Evolutionary conservation across 2,797 vertebrate species (phyloP).

Genomic region (Acridotheres tristis): DNA sequence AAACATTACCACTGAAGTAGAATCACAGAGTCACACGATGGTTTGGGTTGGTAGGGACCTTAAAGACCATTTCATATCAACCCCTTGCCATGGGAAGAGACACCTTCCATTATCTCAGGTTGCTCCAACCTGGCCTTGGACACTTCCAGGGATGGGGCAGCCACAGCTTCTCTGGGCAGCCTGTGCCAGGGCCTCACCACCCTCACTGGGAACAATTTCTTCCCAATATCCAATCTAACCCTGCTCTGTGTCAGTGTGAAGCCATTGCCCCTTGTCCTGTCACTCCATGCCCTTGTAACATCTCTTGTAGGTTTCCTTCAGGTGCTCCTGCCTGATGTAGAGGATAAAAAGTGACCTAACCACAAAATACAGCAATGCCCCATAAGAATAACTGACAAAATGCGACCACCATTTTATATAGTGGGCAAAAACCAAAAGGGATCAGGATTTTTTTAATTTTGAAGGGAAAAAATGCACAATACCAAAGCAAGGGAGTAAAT

Average conservation of each 20-base stretch:
- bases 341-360: background rate
- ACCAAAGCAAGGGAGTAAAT: background rate
- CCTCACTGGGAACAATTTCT: background rate
- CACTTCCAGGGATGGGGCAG: background rate
- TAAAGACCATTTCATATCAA: background rate
- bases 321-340: background rate
- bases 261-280: background rate
- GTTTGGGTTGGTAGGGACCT: background rate
- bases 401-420: fast-evolving
- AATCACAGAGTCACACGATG: background rate
- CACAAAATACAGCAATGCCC: background rate
- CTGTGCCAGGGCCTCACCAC: background rate
- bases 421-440: background rate
- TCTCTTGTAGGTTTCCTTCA: background rate
- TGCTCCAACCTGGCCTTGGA: background rate
- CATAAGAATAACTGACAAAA: background rate
- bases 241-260: background rate
- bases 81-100: background rate
- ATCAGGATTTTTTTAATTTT: background rate
- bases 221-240: background rate
- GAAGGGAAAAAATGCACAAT: background rate
- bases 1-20: background rate
- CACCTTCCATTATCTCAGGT: background rate
- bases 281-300: background rate
- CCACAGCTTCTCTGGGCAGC: background rate